Conservation (phyloP, 2,113 vertebrate species). For the Malurus alboscapulatus region DNA sequence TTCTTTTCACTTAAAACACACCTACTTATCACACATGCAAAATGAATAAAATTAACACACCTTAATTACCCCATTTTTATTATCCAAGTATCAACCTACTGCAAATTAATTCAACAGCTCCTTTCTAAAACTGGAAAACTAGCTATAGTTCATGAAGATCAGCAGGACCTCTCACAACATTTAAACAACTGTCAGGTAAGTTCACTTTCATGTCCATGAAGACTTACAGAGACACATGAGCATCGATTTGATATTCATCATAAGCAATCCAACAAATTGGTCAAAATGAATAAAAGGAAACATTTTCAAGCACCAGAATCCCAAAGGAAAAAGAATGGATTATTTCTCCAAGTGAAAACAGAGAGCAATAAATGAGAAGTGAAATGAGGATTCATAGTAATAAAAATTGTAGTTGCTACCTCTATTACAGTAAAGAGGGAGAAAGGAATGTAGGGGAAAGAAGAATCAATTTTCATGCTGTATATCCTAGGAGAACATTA, state of each 20-base stretch:
- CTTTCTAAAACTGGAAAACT: background rate
- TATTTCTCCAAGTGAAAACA: background rate
- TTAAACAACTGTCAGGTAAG: background rate
- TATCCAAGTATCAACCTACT: background rate
- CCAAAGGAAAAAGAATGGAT: background rate
- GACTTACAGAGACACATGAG: background rate
- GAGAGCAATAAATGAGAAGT: background rate
- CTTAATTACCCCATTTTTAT: background rate
- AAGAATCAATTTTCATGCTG: constrained; percentile 30
- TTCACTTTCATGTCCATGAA: background rate
- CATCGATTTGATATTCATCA: background rate
- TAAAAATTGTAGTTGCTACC: background rate
- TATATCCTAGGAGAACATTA: constrained; percentile 15
- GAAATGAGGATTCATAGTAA: background rate
- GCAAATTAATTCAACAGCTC: background rate
- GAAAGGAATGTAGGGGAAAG: background rate
- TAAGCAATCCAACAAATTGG: background rate
- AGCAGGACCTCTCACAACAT: background rate
- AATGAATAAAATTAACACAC: background rate
- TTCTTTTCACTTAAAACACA: background rate
- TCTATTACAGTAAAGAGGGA: background rate
- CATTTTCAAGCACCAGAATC: constrained; percentile 5
- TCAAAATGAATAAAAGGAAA: background rate
- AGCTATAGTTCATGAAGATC: background rate
- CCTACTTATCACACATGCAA: background rate